Base-by-base conservation (phyloP, 1,140 invertebrate species). In the Heliconius himera region DNA sequence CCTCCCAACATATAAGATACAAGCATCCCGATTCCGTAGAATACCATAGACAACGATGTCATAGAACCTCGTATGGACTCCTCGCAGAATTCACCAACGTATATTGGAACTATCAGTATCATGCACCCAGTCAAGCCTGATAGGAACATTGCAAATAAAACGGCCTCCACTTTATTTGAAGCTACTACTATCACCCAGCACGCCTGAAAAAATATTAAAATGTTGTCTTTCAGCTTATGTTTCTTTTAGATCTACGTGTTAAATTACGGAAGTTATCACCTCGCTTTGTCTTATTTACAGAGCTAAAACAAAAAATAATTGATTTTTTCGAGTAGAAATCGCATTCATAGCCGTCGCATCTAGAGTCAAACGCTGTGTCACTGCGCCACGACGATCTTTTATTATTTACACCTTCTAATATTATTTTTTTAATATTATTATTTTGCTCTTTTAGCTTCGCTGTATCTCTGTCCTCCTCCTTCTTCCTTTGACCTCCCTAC, bases 1-100 rank as follows among this genome's bases (percentile, higher is more conserved):
- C 88, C 89, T 20, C 89, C 89, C 3, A 91, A 29, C 1, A 88
- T 4, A 56, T 89, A 91, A 0, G 89, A 88, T 0, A 90, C 13
- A 20, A 92, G 82, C 84, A 89, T 87, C 0, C 91, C 91, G 0
- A 91, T 9, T 0, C 85, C 86, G 49, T 87, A 89, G 71, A 85
- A 88, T 41, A 90, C 80, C 77, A 92, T 87, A 8, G 84, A 77
- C 9, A 78, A 72, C 2, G 90, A 87, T 0, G 85, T 83, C 90
- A 91, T 90, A 0, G 85, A 82, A 0, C 91, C 91, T 70, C 91
- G 71, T 2, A 92, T 87, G 2, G 87, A 88, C 6, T 88, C 87
- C 49, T 92, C 81, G 76, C 89, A 92, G 36, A 90, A 84, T 81
- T 92, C 91, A 11, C 87, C 82, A 20, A 92, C 84, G 76, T 84